Conservation (phyloP, 2,797 vertebrate species). For the Rousettus madagascariensis region DNA sequence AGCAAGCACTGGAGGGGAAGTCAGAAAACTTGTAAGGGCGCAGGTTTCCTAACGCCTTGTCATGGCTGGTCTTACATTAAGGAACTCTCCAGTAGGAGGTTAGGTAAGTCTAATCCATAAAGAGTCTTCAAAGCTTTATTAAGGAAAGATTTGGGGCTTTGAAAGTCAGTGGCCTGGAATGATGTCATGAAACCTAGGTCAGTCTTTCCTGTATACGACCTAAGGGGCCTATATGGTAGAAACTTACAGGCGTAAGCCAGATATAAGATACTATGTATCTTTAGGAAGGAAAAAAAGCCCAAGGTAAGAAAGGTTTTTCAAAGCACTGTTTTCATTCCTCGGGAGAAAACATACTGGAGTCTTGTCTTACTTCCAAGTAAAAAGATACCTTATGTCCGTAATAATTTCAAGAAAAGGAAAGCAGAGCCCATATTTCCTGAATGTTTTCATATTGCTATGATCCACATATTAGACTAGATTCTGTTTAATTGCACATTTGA, state of each 20-base stretch:
- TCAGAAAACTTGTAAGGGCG: conserved; percentile 11
- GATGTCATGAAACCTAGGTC: not conserved
- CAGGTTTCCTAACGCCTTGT: conserved; percentile 45
- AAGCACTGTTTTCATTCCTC: conserved; percentile 27
- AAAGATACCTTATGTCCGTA: not conserved
- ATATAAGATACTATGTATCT: not conserved
- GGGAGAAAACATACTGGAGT: not conserved
- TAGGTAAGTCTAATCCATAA: not conserved
- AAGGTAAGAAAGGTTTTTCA: conserved; percentile 20
- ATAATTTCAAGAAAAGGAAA: conserved; percentile 21
- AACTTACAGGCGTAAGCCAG: not conserved
- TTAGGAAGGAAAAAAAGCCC: not conserved
- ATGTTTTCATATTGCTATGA: not conserved
- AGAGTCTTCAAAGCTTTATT: not conserved
- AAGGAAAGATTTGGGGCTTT: not conserved
- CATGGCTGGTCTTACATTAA: not conserved
- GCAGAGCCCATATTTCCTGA: not conserved
- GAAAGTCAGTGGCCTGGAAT: not conserved
- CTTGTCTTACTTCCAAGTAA: not conserved
- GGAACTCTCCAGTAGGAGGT: not conserved
- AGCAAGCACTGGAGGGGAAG: not conserved
- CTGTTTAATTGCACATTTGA: conserved; percentile 19
- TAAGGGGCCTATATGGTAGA: not conserved
- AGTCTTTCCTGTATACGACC: not conserved
- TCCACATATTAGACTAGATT: not conserved